These are phyloP conservation scores for Cheracebus regulus DNA, from an alignment of 2,797 vertebrate genomes.

Conservation along the genomic window DNA sequence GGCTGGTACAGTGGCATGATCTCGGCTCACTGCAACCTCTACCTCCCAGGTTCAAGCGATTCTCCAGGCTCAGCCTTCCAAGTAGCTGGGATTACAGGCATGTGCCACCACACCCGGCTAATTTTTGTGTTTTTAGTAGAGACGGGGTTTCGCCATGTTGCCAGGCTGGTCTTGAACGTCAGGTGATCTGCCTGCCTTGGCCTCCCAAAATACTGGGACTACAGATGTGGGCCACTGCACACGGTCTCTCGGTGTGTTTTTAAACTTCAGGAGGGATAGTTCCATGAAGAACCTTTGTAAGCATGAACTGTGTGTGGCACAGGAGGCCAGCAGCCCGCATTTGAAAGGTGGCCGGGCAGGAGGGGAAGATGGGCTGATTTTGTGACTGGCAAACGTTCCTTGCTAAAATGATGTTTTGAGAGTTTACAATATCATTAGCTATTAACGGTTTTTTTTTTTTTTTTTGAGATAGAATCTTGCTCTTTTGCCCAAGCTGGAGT, in stretches of 20 bases:
- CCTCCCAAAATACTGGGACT: not conserved
- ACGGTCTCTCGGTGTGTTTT: no score
- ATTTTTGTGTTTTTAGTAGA: not conserved
- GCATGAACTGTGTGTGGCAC: not conserved
- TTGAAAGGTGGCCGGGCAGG: not conserved
- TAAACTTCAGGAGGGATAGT: not conserved
- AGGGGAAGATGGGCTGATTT: not conserved
- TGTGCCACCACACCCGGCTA: not conserved
- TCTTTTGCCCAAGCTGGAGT: not conserved
- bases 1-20: not conserved
- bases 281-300: not conserved
- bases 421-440: not conserved
- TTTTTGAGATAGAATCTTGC: not conserved
- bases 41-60: not conserved
- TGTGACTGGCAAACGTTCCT: constrained; percentile 1
- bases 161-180: not conserved
- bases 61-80: not conserved
- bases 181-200: not conserved
- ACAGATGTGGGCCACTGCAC: not conserved
- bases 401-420: constrained; percentile 25
- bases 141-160: not conserved
- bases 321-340: not conserved
- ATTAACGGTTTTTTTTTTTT: not conserved
- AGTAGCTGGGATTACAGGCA: not conserved
- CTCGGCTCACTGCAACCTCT: not conserved